A percentile compares a stretch with the other conserved stretches of the same genome.
These are phyloP conservation scores for Mungos mungo DNA, from an alignment of 2,113 vertebrate genomes.

Conservation along the genomic window DNA sequence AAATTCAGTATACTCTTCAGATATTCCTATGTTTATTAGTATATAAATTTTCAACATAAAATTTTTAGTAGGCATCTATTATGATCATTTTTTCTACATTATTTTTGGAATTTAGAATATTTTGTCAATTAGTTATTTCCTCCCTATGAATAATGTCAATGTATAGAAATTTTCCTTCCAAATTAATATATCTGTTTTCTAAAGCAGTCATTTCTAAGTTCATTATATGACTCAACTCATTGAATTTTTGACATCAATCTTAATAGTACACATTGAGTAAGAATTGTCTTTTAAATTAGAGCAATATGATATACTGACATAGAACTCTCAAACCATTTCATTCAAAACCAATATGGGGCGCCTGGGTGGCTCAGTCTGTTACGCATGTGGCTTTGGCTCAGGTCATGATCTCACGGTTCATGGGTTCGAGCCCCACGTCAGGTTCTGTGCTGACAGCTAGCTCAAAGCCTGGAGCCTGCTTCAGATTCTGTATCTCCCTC, in stretches of 20 bases:
- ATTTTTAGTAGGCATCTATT: neutral
- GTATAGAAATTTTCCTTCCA: conserved; percentile 24
- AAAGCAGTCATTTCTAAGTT: conserved; percentile 28
- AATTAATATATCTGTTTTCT: conserved; percentile 31
- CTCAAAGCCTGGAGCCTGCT: no score
- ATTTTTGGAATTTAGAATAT: conserved; percentile 46
- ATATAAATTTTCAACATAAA: conserved; percentile 13
- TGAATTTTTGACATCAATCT: conserved; percentile 21
- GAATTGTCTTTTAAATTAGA: conserved; percentile 36
- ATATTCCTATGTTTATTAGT: neutral
- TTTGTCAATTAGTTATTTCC: conserved; percentile 12
- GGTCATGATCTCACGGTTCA: no score
- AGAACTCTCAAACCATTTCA: conserved; percentile 57
- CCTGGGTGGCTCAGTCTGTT: no score
- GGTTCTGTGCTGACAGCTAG: no score
- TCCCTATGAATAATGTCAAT: neutral
- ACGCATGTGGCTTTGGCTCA: no score
- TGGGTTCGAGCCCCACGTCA: no score
- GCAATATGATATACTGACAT: conserved; percentile 17
- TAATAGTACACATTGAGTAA: conserved; percentile 52
- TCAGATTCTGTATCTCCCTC: no score
- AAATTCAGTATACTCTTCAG: neutral
- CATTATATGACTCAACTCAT: conserved; percentile 23
- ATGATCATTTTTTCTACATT: neutral
- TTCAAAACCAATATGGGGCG: conserved; percentile 45